phyloP scores from a whole-genome alignment of 2,113 vertebrate species.

The Sapayoa aenigma region DNA sequence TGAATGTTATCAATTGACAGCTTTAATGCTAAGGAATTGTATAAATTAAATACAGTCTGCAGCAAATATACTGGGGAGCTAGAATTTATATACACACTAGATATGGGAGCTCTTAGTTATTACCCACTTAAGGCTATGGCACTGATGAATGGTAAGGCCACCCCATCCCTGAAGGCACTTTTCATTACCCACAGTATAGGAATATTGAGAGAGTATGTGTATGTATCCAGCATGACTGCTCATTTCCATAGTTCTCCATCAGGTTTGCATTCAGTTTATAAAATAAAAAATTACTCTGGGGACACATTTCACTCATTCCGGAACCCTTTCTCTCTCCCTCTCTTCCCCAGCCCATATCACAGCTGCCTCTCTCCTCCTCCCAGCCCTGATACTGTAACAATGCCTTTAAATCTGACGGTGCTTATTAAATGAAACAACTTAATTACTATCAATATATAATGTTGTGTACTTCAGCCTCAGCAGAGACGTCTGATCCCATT shows the following conservation, averaged over 20 bases:
- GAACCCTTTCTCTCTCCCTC: constrained; percentile 42
- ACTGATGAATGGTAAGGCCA: constrained; percentile 71
- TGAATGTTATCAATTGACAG: constrained; percentile 73
- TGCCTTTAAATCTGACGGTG: constrained; percentile 59
- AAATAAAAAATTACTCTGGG: constrained; percentile 63
- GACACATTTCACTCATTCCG: constrained; percentile 69
- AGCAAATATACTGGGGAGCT: constrained; percentile 69
- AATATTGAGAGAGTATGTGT: constrained; percentile 49
- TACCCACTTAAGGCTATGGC: constrained; percentile 72
- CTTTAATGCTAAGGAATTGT: constrained; percentile 73
- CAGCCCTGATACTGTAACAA: constrained; percentile 18
- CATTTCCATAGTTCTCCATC: constrained; percentile 73
- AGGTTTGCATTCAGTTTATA: constrained; percentile 72
- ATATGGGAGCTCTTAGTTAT: constrained; percentile 73
- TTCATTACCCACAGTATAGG: constrained; percentile 67
- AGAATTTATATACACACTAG: constrained; percentile 71
- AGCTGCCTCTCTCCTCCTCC: constrained; percentile 24
- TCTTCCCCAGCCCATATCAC: not conserved
- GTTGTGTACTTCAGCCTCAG: constrained; percentile 57
- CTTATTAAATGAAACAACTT: constrained; percentile 76
- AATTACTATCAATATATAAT: constrained; percentile 76
- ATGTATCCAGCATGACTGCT: constrained; percentile 61
- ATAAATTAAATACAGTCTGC: constrained; percentile 68
- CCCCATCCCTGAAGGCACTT: constrained; percentile 72
- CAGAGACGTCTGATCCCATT: constrained; percentile 67